These are phyloP conservation scores for Coregonus suidteri DNA, from an alignment of 2,797 vertebrate genomes.

Conservation along the genomic window DNA sequence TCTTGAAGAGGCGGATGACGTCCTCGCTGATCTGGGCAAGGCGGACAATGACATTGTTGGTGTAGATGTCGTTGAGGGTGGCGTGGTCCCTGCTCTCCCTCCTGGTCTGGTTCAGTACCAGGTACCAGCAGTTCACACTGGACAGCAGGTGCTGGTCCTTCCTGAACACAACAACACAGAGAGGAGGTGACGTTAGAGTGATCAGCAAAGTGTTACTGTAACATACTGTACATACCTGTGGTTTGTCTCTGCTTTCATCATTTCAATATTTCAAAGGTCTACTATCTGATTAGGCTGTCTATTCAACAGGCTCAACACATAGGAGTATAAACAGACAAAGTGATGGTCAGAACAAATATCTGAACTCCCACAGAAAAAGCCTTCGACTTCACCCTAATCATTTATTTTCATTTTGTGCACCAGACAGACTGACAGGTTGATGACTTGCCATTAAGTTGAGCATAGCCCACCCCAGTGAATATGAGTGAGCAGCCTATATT, in stretches of 20 bases:
- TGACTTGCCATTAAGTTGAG: neutral
- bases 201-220: neutral
- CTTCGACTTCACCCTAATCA: neutral
- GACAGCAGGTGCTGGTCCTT: conserved; percentile 97
- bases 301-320: neutral
- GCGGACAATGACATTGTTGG: conserved; percentile 94
- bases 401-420: neutral
- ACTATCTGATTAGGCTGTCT: neutral
- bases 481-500: neutral
- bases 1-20: conserved; percentile 97
- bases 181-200: neutral
- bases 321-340: neutral
- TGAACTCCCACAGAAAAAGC: neutral
- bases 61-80: conserved; percentile 96
- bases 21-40: conserved; percentile 96
- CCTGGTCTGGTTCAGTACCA: conserved; percentile 95
- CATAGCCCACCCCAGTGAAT: neutral
- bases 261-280: neutral
- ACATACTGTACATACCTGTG: too few relatives aligned
- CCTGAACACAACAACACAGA: conserved; percentile 66
- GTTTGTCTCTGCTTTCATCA: neutral
- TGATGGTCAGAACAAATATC: neutral
- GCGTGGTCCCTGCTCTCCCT: conserved; percentile 95
- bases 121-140: conserved; percentile 97
- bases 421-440: neutral